Base-by-base conservation (phyloP, 2,888 invertebrate genomes). In the Tethea ocularis region DNA sequence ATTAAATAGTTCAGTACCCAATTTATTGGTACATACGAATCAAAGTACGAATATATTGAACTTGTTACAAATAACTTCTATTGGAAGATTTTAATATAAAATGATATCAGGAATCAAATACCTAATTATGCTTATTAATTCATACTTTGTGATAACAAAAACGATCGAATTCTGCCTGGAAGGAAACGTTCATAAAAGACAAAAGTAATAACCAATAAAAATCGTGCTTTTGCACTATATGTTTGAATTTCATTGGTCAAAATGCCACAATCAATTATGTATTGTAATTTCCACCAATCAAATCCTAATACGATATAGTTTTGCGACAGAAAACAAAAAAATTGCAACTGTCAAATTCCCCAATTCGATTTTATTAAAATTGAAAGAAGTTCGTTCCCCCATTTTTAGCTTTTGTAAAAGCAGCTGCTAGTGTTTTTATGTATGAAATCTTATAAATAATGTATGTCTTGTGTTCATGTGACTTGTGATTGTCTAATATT, bases 191-290 rank as follows among this genome's bases (percentile, higher is more conserved):
- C 1, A 0, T 10, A 3, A 2, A 20, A 2, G 17, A 13, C 24
- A 29, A 26, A 51, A 71, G 62, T 57, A 61, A n/a, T 2, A 52
- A 63, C 85, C 84, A 87, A 87, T 87, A 67, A 74, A 57, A 74
- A 61, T 57, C 15, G 58, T 66, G 68, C 58, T 64, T 65, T 66
- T 56, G 72, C 66, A 77, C 82, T 89, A 90, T 87, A 89, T 90
- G 91, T 88, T 78, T 69, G 58, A 67, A 61, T 72, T 20, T 63
- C 52, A 89, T 91, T 91, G 91, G 91, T 68, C 46, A 4, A 67
- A 51, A 46, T 1, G 1, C 1, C 20, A 53, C 57, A 68, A 74
- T 80, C 78, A 69, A 80, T 82, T 65, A 11, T 23, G 24, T 11
- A 51, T 3, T n/a, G 0, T 0, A 0, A 0, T 63, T 57, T 66